phyloP scores from a whole-genome alignment of 2,797 vertebrate genomes.

The Pogoniulus pusillus region DNA sequence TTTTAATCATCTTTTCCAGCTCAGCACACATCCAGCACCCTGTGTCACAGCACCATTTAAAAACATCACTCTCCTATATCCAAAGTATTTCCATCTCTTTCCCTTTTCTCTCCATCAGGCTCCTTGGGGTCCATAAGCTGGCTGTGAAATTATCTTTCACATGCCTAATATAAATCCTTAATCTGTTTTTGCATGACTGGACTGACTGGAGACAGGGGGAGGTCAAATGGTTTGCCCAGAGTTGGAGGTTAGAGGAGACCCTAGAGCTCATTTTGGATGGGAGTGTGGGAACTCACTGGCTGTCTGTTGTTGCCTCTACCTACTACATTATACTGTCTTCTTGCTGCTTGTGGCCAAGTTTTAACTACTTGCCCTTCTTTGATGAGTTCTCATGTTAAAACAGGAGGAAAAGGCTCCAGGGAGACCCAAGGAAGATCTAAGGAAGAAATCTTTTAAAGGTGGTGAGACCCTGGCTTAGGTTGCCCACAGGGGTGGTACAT shows the following conservation, averaged over 20 bases:
- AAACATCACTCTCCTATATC: neutral
- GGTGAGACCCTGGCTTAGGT: too few relatives aligned
- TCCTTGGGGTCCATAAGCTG: neutral
- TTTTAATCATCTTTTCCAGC: neutral
- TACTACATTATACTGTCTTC: neutral
- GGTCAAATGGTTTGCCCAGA: neutral
- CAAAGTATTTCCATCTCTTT: neutral
- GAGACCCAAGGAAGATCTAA: too few relatives aligned
- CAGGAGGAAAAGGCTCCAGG: neutral
- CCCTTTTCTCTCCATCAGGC: neutral
- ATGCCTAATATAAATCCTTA: neutral
- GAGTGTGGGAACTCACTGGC: neutral
- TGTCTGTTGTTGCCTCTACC: neutral
- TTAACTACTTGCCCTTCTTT: neutral
- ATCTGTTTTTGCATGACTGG: neutral
- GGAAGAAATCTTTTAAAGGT: too few relatives aligned
- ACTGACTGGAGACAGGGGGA: neutral
- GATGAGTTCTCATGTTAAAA: neutral
- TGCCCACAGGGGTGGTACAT: too few relatives aligned
- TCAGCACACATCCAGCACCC: neutral
- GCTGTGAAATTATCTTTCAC: neutral
- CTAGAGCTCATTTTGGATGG: neutral
- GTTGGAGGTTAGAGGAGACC: neutral
- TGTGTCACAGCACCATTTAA: neutral
- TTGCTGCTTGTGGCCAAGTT: neutral